Percentiles rank a stretch among this genome's conserved stretches.
Evolutionary conservation across 2,113 vertebrate species (phyloP).

Genomic region (Bagarius yarrelli): DNA sequence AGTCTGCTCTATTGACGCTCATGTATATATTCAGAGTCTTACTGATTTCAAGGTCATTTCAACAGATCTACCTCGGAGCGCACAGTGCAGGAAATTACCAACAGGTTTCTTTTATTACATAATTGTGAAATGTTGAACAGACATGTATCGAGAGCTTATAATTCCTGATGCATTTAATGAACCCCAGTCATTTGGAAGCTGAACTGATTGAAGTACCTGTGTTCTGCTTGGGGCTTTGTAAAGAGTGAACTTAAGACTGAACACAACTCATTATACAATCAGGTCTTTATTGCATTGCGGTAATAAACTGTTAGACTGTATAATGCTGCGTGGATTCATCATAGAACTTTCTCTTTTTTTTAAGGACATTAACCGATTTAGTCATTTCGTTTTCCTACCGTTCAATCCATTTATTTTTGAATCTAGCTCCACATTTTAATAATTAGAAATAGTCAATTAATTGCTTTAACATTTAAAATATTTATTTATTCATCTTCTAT

Average conservation of each 20-base stretch:
- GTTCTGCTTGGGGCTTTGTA: background rate
- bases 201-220: constrained; percentile 37
- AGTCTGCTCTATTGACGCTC: constrained; percentile 15
- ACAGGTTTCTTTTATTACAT: constrained; percentile 34
- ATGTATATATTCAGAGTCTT: constrained; percentile 18
- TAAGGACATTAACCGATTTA: background rate
- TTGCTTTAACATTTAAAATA: too few species aligned
- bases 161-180: constrained; percentile 15
- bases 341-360: too few species aligned
- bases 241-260: background rate
- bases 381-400: too few species aligned
- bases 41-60: constrained; percentile 29
- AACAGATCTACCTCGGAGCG: background rate
- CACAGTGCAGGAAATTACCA: background rate
- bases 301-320: background rate
- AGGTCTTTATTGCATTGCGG: background rate
- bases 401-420: too few species aligned
- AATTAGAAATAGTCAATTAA: too few species aligned
- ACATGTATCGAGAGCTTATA: constrained; percentile 19
- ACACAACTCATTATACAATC: constrained; percentile 26
- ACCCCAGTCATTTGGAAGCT: constrained; percentile 24
- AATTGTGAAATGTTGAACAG: constrained; percentile 19
- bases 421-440: too few species aligned
- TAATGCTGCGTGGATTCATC: background rate
- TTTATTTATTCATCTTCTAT: too few species aligned